Conservation (phyloP, 2,888 invertebrate genomes). For the Drosophila silvestris region DNA sequence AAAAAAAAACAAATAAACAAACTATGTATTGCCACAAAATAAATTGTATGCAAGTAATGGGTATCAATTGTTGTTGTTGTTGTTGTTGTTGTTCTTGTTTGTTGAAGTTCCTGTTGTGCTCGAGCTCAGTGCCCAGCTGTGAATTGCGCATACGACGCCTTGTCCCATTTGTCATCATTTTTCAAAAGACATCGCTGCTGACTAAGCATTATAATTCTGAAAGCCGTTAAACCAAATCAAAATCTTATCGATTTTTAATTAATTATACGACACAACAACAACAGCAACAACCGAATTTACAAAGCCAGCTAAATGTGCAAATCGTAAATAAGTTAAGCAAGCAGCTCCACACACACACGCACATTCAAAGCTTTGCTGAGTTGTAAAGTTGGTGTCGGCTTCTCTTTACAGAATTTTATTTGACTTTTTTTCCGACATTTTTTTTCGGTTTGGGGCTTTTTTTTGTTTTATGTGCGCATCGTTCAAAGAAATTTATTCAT, state of each 20-base stretch:
- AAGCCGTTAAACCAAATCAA: conserved; percentile 75
- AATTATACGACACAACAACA: conserved; percentile 58
- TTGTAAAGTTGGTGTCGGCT: conserved; percentile 50
- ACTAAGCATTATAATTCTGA: conserved; percentile 72
- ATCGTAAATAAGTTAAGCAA: conserved; percentile 59
- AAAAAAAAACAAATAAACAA: conserved; percentile 15
- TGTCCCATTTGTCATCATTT: conserved; percentile 55
- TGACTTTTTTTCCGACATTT: conserved; percentile 12
- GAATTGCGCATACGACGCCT: conserved; percentile 52
- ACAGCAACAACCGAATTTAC: conserved; percentile 34
- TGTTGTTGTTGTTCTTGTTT: conserved; percentile 13
- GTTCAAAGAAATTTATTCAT: conserved; percentile 71
- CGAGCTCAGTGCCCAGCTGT: conserved; percentile 19
- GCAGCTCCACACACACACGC: conserved; percentile 11
- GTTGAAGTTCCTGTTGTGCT: conserved; percentile 13
- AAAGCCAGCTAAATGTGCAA: conserved; percentile 54
- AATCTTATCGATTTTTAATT: conserved; percentile 80
- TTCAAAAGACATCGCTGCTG: conserved; percentile 52
- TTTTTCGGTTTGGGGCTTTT: conserved; percentile 7
- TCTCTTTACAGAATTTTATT: conserved; percentile 40
- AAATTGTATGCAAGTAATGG: conserved; percentile 24
- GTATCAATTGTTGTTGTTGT: conserved; percentile 2
- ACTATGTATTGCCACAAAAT: conserved; percentile 7
- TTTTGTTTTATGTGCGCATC: conserved; percentile 19
- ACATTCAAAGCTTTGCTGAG: conserved; percentile 25